Conservation (phyloP, 1,140 invertebrate species). For the Holcopasites calliopsidis region DNA sequence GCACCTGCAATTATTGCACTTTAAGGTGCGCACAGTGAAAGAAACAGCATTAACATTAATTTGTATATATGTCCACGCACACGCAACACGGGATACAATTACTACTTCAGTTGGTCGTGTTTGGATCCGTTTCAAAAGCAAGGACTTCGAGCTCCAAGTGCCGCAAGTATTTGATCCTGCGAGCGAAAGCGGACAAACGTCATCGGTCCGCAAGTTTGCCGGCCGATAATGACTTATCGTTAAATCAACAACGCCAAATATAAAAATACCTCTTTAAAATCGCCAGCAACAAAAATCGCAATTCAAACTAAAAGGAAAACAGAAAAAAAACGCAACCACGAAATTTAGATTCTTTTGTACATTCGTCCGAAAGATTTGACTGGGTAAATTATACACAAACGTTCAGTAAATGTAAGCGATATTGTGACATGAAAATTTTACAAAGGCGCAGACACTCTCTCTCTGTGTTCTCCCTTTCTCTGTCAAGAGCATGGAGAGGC, state of each 20-base stretch:
- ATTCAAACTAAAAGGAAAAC: not conserved
- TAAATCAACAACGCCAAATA: not conserved
- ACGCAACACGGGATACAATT: too few species aligned
- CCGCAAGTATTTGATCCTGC: not conserved
- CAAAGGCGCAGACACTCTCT: not conserved
- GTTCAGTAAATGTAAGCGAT: too few species aligned
- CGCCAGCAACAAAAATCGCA: not conserved
- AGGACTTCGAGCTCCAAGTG: not conserved
- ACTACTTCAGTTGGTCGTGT: not conserved
- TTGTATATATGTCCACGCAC: not conserved
- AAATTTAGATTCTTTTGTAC: too few species aligned
- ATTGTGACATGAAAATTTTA: constrained; percentile 5
- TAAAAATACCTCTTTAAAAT: not conserved
- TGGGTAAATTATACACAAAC: too few species aligned
- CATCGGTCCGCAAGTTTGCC: not conserved
- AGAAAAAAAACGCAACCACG: not conserved
- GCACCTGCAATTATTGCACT: constrained; percentile 19
- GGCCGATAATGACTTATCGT: constrained; percentile 5
- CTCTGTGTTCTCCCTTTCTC: constrained; percentile 34
- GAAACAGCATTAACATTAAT: not conserved
- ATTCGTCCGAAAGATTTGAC: too few species aligned
- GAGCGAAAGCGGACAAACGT: too few species aligned
- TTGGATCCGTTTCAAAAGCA: not conserved
- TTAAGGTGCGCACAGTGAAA: not conserved
- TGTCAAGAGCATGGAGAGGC: constrained; percentile 50